Evolutionary conservation across 2,797 vertebrate genomes (phyloP).

Genomic region (Australoheros facetus): DNA sequence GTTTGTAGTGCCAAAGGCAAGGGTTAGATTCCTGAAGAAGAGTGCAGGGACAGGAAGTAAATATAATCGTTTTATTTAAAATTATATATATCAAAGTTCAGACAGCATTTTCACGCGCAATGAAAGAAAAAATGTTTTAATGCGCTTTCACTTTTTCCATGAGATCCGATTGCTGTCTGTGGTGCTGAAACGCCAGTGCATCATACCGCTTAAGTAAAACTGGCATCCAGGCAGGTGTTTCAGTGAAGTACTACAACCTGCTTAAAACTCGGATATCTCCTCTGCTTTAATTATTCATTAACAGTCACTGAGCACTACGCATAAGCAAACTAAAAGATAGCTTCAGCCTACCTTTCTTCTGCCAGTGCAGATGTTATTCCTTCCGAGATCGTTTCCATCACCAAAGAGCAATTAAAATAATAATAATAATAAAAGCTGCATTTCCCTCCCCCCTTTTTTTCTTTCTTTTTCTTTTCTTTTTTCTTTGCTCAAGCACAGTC

Average conservation of each 20-base stretch:
- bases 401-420: conserved; percentile 8
- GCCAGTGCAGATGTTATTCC: conserved; percentile 34
- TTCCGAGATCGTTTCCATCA: conserved; percentile 41
- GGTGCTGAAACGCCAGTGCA: neutral
- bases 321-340: conserved; percentile 15
- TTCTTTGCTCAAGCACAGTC: conserved; percentile 46
- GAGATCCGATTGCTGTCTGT: neutral
- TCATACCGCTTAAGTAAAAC: neutral
- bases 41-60: neutral
- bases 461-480: neutral
- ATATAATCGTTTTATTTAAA: no score
- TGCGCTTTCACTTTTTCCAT: neutral
- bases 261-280: neutral
- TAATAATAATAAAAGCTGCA: conserved; percentile 24
- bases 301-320: neutral
- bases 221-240: neutral
- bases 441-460: neutral
- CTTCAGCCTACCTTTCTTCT: conserved; percentile 62
- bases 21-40: conserved; percentile 35
- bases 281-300: neutral
- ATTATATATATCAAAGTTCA: neutral
- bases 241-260: neutral
- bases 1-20: conserved; percentile 15
- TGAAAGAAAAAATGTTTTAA: neutral
- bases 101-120: neutral